Evolutionary conservation across 2,113 vertebrate genomes (phyloP).

Genomic region (Callipepla californica): DNA sequence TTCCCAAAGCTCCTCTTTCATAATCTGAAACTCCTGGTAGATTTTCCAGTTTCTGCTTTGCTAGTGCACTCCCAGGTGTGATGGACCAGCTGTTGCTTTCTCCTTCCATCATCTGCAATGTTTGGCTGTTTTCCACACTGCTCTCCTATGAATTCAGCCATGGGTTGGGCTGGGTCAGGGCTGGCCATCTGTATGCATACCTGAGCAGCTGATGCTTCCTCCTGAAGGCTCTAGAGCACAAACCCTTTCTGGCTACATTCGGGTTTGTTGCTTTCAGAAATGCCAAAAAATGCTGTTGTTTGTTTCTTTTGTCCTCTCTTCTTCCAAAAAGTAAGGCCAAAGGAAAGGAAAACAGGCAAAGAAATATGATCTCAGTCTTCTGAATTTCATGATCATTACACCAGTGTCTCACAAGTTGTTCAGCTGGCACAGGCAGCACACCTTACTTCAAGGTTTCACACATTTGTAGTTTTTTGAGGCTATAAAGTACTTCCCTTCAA

Average conservation of each 20-base stretch:
- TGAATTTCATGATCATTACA: accelerated
- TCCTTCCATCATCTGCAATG: neutral
- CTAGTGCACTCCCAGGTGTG: neutral
- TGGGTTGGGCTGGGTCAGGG: neutral
- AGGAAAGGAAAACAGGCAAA: neutral
- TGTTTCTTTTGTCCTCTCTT: neutral
- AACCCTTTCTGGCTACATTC: neutral
- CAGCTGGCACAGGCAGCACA: neutral
- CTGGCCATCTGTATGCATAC: neutral
- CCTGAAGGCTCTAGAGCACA: neutral
- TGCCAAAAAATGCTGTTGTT: neutral
- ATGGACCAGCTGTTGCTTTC: neutral
- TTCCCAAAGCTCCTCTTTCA: neutral
- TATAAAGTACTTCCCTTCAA: neutral
- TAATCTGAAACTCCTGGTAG: neutral
- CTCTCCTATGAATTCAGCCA: neutral
- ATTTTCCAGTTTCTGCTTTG: neutral
- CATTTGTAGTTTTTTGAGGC: neutral
- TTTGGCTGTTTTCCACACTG: neutral
- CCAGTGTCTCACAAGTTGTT: neutral
- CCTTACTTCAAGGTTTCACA: neutral
- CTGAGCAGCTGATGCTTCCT: neutral
- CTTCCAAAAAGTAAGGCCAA: neutral
- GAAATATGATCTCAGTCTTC: neutral
- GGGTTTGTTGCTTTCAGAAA: neutral